Evolutionary conservation across 2,888 invertebrate genomes (phyloP).

Genomic region (Acrobeloides nanus): DNA sequence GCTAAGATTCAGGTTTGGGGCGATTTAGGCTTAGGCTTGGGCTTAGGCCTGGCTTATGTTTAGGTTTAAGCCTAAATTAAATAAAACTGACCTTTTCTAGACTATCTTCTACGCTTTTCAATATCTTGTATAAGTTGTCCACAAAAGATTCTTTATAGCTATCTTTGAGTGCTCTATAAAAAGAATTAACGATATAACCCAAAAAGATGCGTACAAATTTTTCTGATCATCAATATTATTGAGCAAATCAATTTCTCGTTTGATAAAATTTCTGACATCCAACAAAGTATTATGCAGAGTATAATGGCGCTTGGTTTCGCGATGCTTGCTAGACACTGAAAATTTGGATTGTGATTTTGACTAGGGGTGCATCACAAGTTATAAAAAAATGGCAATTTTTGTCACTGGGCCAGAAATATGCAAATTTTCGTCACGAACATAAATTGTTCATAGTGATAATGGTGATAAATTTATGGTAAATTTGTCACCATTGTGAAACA

Average conservation of each 20-base stretch:
- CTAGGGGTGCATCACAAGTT: not conserved
- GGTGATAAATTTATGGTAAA: too few species aligned
- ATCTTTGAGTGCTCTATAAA: conserved; percentile 70
- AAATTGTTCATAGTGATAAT: too few species aligned
- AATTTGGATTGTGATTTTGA: not conserved
- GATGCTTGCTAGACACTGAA: conserved; percentile 84
- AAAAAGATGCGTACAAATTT: conserved; percentile 65
- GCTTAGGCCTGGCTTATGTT: too few species aligned
- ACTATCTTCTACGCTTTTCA: conserved; percentile 79
- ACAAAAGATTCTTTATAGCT: conserved; percentile 79
- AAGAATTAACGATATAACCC: conserved; percentile 1
- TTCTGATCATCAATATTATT: conserved; percentile 84
- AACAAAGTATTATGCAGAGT: conserved; percentile 88
- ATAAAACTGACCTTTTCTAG: conserved; percentile 55
- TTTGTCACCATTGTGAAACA: too few species aligned
- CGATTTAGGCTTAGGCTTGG: too few species aligned
- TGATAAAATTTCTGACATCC: conserved; percentile 84
- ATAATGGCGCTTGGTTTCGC: conserved; percentile 94
- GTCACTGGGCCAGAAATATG: not conserved
- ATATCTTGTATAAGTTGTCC: conserved; percentile 79
- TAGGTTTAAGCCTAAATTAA: too few species aligned
- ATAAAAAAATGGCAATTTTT: not conserved
- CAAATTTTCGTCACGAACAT: too few species aligned
- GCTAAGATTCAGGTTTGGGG: too few species aligned
- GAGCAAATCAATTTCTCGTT: conserved; percentile 73